Evolutionary conservation across 2,888 invertebrate genomes (phyloP), one percentile per base, ranked within the genome.

Genomic region (Apoda limacodes): DNA sequence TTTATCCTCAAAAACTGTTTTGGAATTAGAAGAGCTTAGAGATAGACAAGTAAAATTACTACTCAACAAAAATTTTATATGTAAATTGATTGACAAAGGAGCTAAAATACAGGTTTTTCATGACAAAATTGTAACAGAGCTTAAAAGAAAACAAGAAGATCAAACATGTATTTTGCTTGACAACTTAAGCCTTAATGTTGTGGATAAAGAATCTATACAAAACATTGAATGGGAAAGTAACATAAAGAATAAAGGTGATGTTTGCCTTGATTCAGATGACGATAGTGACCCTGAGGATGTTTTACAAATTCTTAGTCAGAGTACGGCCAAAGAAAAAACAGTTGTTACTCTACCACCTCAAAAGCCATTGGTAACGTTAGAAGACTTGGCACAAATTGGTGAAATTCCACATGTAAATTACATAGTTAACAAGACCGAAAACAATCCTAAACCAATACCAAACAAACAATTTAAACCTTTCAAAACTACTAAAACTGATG

Each of bases 181-280:
- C 11, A 66, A 70, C 32, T 58, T 86, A 34, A 83, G 76, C 33
- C 55, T 86, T 14, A 65, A 55, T 28, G 43, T 50, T 2, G 53
- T 74, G 17, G 74, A 80, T 15, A 80, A 78, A 46, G 55, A 68
- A 25, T 56, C 69, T 3, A 64, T 85, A 32, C 82, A 81, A 52
- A 64, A 83, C 50, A 52, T 86, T 2, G 87, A 87, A 68, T 86
- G 87, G 87, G 74, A 78, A 11, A 81, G 83, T 15, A 76, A 75
- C 45, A 57, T 75, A 10, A 53, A 66, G 9, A 53, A 49, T 11
- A 50, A 54, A 23, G 45, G 45, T 4, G 48, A 62, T n/a, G 23
- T 23, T 23, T 67, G 69, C 36, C 51, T 83, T 10, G 83, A 83
- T 51, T 70, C 85, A 2, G 85, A 85, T 50, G 85, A 85, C 39